Evolutionary conservation across 2,797 vertebrate species (phyloP).

Genomic region (Pipistrellus nathusii): DNA sequence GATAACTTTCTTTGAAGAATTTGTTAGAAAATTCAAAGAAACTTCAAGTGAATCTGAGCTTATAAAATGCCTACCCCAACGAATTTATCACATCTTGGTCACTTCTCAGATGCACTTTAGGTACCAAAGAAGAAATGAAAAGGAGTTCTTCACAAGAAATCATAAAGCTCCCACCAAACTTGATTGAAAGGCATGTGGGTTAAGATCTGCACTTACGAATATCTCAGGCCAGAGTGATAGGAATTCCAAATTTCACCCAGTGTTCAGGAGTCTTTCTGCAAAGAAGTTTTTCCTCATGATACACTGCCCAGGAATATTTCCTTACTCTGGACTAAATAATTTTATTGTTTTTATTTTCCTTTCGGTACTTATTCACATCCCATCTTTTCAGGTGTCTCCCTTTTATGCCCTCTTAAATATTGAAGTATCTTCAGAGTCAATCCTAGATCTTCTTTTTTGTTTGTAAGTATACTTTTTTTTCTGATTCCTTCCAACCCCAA

Average conservation of each 20-base stretch:
- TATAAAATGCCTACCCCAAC: not conserved
- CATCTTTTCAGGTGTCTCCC: not conserved
- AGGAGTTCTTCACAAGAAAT: not conserved
- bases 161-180: not conserved
- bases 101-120: not conserved
- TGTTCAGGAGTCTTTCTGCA: not conserved
- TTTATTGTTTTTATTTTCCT: conserved; percentile 11
- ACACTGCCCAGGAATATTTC: not conserved
- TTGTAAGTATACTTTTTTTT: not conserved
- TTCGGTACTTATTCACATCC: not conserved
- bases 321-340: not conserved
- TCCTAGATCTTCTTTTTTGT: not conserved
- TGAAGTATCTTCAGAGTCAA: not conserved
- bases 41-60: not conserved
- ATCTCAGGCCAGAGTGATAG: not conserved
- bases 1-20: conserved; percentile 61
- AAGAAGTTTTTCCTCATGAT: not conserved
- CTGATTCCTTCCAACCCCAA: not conserved
- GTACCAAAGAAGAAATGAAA: not conserved
- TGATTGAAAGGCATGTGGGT: not conserved
- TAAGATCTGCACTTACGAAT: not conserved
- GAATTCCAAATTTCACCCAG: not conserved
- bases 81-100: not conserved
- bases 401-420: not conserved
- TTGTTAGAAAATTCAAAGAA: conserved; percentile 64